Conservation (phyloP, 1,140 invertebrate species). For the Neomicropteryx cornuta region DNA sequence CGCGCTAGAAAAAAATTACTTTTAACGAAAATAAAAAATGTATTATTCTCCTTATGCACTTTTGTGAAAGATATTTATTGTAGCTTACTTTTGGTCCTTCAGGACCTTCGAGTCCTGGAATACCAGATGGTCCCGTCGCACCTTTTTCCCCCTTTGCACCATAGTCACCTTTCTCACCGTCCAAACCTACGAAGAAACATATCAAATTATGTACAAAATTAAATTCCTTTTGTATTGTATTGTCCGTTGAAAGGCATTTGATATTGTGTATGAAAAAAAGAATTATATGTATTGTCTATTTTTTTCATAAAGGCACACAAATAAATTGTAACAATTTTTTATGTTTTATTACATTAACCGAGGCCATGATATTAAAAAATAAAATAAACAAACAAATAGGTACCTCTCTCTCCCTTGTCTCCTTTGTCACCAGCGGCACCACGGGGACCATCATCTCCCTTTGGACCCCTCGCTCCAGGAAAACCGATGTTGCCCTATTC, state of each 20-base stretch:
- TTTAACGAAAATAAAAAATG: neutral
- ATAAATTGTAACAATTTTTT: no score
- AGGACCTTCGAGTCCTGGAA: conserved; percentile 65
- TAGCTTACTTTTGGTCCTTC: conserved; percentile 63
- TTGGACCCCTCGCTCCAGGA: conserved; percentile 59
- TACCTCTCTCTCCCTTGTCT: conserved; percentile 37
- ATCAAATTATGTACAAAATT: conserved; percentile 3
- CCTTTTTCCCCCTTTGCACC: conserved; percentile 69
- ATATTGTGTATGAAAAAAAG: no score
- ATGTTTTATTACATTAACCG: neutral
- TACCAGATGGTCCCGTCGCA: conserved; percentile 49
- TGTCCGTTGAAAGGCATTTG: no score
- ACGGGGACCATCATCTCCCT: conserved; percentile 65
- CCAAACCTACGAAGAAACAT: conserved; percentile 37
- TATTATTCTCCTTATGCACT: neutral
- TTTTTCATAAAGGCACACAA: no score
- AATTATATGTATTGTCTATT: no score
- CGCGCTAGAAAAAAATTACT: no score
- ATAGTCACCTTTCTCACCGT: conserved; percentile 68
- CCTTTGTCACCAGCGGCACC: conserved; percentile 50
- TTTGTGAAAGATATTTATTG: conserved; percentile 1
- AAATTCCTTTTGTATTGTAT: no score
- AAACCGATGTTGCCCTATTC: conserved; percentile 63
- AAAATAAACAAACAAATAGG: conserved; percentile 1
- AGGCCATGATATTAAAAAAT: neutral